Base-by-base conservation (phyloP, 2,888 invertebrate genomes). In the Megastigmus dorsalis region DNA sequence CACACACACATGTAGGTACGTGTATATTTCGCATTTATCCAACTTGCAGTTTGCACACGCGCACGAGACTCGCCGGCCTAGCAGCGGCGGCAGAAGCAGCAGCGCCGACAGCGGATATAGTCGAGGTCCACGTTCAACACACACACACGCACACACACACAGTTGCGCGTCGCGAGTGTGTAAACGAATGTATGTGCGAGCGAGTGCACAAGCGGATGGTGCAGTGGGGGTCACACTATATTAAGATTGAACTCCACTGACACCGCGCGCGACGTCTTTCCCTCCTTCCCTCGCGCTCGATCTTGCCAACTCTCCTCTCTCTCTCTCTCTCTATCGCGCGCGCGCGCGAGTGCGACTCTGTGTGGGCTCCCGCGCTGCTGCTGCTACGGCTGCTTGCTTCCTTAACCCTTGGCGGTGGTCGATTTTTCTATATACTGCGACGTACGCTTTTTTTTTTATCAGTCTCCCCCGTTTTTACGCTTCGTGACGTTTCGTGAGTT, bases 181-280 rank as follows among this genome's bases (percentile, higher is more conserved):
- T 28, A n/a, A n/a, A n/a, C n/a, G n/a, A n/a, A 10, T 30, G 4
- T 23, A 5, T 54, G 48, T 10, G 57, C 30, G 26, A 23, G 59
- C 55, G 52, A 69, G 57, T 23, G 26, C 15, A 52, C 55, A 45
- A 69, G 52, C 52, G 57, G 74, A 41, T 18, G 68, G 68, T 50
- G 45, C 63, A 55, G 87, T 86, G 86, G 86, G 84, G 87, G 85
- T 86, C 86, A 84, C 84, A 86, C 87, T 88, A 88, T 88, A 87
- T 87, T 88, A 88, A 88, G 87, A 87, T 85, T 87, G 86, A 88
- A 88, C 87, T 87, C 87, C 80, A 86, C 86, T 84, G 86, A 86
- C 86, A 87, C 86, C 82, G 81, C 81, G 77, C 82, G 81, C 81
- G 77, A 71, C 65, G 41, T 55, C 69, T 55, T 65, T 80, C 81